Percentiles rank a stretch among this genome's conserved stretches.
Evolutionary conservation across 2,888 invertebrate species (phyloP).

Genomic region (Acanthoscelides obtectus): DNA sequence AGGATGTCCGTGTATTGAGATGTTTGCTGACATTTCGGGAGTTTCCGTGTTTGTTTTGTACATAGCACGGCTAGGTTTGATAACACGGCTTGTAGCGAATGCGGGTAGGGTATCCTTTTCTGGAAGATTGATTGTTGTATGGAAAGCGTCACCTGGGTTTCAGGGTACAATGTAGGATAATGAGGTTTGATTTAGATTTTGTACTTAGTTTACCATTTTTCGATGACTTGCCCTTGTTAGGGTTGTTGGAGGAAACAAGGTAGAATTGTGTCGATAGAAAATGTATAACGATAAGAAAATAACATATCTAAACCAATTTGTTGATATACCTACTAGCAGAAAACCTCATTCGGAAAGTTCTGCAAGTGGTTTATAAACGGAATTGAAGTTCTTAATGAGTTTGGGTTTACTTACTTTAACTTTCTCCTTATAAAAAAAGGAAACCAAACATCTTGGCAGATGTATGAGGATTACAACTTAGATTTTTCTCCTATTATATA

Average conservation of each 20-base stretch:
- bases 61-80: constrained; percentile 37
- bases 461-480: too few species aligned
- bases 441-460: too few species aligned
- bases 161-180: constrained; percentile 3
- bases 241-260: background rate
- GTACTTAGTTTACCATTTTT: background rate
- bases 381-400: too few species aligned
- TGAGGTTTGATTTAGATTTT: background rate
- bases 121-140: constrained; percentile 18
- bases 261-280: too few species aligned
- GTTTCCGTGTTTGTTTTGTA: constrained; percentile 41
- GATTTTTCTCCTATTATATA: too few species aligned
- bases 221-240: background rate
- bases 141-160: constrained; percentile 25
- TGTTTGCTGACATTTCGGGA: constrained; percentile 34
- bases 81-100: constrained; percentile 33
- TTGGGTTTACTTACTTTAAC: too few species aligned
- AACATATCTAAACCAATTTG: too few species aligned
- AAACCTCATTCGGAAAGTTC: too few species aligned
- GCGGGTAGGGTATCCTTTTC: constrained; percentile 22
- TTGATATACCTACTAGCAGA: too few species aligned
- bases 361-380: too few species aligned
- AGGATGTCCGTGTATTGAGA: constrained; percentile 30
- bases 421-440: too few species aligned
- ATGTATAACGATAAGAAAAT: too few species aligned